These are phyloP conservation scores for Druon quercuslanigerum DNA, from an alignment of 1,140 invertebrate genomes.

Conservation along the genomic window DNA sequence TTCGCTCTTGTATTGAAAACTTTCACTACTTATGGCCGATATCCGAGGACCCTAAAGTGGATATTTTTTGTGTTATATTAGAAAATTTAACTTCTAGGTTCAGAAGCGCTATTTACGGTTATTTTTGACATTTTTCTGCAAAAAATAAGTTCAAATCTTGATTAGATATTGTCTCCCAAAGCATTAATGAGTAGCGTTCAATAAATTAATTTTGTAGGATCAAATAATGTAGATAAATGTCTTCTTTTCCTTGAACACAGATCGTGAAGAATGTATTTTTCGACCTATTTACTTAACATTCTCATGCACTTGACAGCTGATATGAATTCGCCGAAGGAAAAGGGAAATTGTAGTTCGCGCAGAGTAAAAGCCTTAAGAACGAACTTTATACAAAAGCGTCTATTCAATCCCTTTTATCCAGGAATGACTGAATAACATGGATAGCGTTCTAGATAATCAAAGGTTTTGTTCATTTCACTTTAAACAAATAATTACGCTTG, in stretches of 20 bases:
- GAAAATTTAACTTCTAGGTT: too few species aligned
- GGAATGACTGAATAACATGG: neutral
- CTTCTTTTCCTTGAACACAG: neutral
- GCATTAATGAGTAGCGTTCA: too few species aligned
- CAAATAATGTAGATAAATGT: conserved; percentile 40
- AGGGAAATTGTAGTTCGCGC: neutral
- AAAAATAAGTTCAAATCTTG: too few species aligned
- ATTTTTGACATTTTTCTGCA: too few species aligned
- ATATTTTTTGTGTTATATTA: too few species aligned
- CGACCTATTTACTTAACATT: neutral
- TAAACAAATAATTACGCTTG: neutral
- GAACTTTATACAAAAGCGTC: neutral
- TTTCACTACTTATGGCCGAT: too few species aligned
- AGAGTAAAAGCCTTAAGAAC: neutral
- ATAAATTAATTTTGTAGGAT: neutral
- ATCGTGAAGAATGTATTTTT: neutral
- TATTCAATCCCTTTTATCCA: neutral
- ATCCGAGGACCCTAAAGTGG: too few species aligned
- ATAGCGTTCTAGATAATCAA: neutral
- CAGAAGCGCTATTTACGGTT: too few species aligned
- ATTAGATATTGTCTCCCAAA: too few species aligned
- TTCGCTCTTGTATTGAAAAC: too few species aligned
- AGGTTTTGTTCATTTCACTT: conserved; percentile 1
- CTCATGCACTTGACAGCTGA: neutral
- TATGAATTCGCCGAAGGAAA: neutral